These are phyloP conservation scores for Centropus unirufus DNA, from an alignment of 2,113 vertebrate species.

Conservation along the genomic window DNA sequence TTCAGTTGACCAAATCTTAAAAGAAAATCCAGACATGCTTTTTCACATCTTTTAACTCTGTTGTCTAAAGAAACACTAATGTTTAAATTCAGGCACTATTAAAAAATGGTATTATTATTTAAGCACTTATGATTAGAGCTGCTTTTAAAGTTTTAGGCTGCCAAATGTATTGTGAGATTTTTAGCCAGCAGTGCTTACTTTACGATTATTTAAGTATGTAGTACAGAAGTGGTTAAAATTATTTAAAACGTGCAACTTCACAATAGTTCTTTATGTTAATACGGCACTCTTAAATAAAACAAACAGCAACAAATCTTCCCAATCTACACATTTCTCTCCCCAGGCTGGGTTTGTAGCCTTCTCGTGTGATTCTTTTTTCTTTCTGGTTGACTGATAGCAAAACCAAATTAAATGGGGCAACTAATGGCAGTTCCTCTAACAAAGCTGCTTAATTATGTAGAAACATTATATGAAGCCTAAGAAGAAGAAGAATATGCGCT, in stretches of 20 bases:
- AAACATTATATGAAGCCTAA: slow-evolving; percentile 64
- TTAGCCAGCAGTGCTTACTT: neutral
- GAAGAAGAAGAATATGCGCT: slow-evolving; percentile 59
- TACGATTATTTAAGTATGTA: neutral
- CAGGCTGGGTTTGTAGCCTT: slow-evolving; percentile 8
- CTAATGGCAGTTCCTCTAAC: slow-evolving; percentile 66
- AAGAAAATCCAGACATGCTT: neutral
- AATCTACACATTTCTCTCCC: slow-evolving; percentile 19
- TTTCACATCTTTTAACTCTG: neutral
- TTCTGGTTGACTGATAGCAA: slow-evolving; percentile 53
- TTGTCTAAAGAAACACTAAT: neutral
- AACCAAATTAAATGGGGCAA: slow-evolving; percentile 60
- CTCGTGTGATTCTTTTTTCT: slow-evolving; percentile 54
- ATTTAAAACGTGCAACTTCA: neutral
- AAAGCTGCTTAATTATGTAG: slow-evolving; percentile 73
- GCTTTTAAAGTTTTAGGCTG: neutral
- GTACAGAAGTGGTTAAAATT: neutral
- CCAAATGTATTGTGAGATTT: neutral
- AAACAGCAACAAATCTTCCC: neutral
- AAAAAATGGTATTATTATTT: neutral
- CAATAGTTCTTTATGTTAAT: neutral
- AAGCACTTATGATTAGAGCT: neutral
- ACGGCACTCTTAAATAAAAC: neutral
- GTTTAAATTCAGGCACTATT: neutral
- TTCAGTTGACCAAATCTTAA: neutral